Conservation (phyloP, 37 sponge, comb jelly and placozoan genomes). For the Mnemiopsis leidyi region DNA sequence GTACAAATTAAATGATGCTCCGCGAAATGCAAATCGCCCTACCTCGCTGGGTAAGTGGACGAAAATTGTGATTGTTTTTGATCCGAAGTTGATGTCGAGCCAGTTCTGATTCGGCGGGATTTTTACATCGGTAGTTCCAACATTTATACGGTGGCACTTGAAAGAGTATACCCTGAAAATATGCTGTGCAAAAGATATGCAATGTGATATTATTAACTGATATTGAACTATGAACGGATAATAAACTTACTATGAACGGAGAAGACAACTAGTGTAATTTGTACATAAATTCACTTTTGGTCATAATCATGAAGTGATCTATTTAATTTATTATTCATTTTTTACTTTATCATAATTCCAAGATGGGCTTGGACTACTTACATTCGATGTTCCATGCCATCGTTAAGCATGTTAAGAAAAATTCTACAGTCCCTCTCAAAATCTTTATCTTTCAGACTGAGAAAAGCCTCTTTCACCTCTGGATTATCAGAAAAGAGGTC, state of each 20-base stretch:
- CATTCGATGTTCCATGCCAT: constrained; percentile 1
- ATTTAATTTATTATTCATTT: no score
- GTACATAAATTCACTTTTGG: no score
- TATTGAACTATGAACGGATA: not conserved
- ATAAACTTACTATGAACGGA: not conserved
- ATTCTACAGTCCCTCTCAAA: constrained; percentile 32
- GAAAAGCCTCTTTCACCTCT: not conserved
- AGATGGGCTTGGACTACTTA: no score
- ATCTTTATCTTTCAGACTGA: not conserved
- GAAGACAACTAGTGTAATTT: not conserved
- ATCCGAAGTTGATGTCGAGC: constrained; percentile 51
- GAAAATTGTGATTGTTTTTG: not conserved
- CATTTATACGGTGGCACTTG: constrained; percentile 20
- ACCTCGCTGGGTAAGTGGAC: not conserved
- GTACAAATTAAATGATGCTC: no score
- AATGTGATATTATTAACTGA: not conserved
- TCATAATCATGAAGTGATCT: no score
- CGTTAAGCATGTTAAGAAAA: constrained; percentile 19
- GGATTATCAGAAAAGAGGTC: not conserved
- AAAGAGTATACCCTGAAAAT: constrained; percentile 36
- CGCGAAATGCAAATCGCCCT: no score
- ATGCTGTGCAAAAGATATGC: not conserved
- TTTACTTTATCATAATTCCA: no score
- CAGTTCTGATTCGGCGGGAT: constrained; percentile 24
- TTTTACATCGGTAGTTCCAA: not conserved